These are phyloP conservation scores for Helleia helle DNA, from an alignment of 2,888 invertebrate species.

Conservation along the genomic window DNA sequence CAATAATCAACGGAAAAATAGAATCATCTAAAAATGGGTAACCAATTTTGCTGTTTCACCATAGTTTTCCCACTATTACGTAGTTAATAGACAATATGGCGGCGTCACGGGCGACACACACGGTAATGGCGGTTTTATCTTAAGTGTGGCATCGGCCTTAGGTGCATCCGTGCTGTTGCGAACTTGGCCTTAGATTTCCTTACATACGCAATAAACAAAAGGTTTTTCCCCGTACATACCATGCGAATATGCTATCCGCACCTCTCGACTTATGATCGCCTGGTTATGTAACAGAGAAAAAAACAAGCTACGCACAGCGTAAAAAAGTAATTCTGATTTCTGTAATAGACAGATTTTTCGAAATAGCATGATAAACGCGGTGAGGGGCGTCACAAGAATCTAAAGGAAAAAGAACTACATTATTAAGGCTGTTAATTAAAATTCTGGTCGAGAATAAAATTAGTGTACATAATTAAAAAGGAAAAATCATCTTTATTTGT, in stretches of 20 bases:
- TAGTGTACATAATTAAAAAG: no score
- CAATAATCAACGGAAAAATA: slow-evolving; percentile 14
- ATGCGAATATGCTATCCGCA: neutral
- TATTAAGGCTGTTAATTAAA: no score
- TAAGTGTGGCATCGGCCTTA: slow-evolving; percentile 63
- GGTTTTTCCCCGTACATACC: neutral
- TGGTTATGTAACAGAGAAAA: neutral
- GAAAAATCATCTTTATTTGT: no score
- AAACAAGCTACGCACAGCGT: no score
- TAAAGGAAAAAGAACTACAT: no score
- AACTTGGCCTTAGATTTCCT: slow-evolving; percentile 37
- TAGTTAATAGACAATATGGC: slow-evolving; percentile 62
- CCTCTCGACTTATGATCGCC: neutral
- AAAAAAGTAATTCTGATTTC: no score
- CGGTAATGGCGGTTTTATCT: slow-evolving; percentile 57
- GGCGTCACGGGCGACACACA: slow-evolving; percentile 63
- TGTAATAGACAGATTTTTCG: no score
- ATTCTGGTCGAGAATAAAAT: no score
- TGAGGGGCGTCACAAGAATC: no score
- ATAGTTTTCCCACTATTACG: slow-evolving; percentile 60
- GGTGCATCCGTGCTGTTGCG: slow-evolving; percentile 44
- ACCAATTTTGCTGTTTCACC: slow-evolving; percentile 43
- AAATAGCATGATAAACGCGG: no score
- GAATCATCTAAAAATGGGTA: slow-evolving; percentile 33
- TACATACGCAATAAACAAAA: neutral